A percentile compares a stretch with the other conserved stretches of the same genome.
phyloP scores from a whole-genome alignment of 2,113 vertebrate species.

The Romanogobio albipinnatus region DNA sequence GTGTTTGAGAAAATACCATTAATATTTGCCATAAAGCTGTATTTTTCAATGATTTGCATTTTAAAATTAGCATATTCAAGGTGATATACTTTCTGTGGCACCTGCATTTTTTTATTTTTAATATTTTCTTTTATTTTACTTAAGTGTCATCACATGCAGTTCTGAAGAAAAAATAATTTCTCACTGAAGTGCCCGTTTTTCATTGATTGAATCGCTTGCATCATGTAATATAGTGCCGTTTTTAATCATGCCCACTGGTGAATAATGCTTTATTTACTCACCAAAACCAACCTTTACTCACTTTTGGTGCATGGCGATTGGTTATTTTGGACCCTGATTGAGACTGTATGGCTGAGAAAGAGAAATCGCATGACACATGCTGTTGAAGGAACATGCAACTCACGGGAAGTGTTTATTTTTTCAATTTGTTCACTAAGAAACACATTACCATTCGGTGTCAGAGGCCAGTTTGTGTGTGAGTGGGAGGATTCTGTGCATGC shows the following conservation, averaged over 20 bases:
- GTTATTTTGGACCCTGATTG: background rate
- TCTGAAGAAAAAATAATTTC: background rate
- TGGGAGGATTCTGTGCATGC: conserved; percentile 4
- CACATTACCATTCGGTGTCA: background rate
- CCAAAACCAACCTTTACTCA: background rate
- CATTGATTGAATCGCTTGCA: too few relatives aligned
- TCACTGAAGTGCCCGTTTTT: background rate
- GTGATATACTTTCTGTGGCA: background rate
- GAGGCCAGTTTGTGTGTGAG: background rate
- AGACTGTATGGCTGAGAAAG: conserved; percentile 11
- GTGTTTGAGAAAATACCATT: background rate
- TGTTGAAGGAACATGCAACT: conserved; percentile 74
- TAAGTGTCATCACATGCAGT: background rate
- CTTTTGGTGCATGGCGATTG: background rate
- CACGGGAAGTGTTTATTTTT: conserved; percentile 49
- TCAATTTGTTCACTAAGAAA: conserved; percentile 13
- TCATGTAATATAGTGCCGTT: background rate
- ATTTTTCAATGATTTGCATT: background rate
- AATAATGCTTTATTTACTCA: background rate
- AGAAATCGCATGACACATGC: conserved; percentile 14
- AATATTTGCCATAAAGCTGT: too few relatives aligned
- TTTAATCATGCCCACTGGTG: background rate
- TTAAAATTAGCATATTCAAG: background rate
- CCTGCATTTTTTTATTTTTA: background rate
- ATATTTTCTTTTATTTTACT: background rate